Evolutionary conservation across 2,888 invertebrate genomes (phyloP), one percentile per base, ranked within the genome.

Genomic region (Eupeodes latifasciatus): DNA sequence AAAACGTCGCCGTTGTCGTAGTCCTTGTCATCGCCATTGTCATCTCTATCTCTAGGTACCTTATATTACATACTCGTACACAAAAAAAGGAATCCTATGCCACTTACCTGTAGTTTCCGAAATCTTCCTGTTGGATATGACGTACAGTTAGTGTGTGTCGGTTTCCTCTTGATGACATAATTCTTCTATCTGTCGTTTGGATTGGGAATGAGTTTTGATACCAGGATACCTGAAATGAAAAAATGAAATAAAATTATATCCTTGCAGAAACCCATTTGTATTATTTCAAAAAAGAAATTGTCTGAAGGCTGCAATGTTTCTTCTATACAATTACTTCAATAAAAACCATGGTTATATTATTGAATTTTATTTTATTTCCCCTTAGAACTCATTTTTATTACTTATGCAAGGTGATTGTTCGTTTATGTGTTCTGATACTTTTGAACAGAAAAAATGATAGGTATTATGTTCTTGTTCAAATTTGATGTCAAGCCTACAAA

Each of bases 181-280:
- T 94, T 81, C 96, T 95, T 10, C 96, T 94, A 90, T 96, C 96
- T n/a, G 96, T 95, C 16, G 95, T 95, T 90, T 95, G 95, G 91
- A 96, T 93, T 0, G 95, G 95, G 91, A 96, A 96, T 84, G 96
- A 96, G 91, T 96, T 96, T 91, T 96, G 96, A 92, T 95, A 96
- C 96, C 96, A 96, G 14, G 95, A 94, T 67, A 96, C 95, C 96
- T 96, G 94, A 67, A 55, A 51, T 91, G 11, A 57, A 27, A 57
- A 69, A 74, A 67, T 5, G 61, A 55, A 34, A 5, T 16, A 57
- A 57, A 75, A 59, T 12, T 19, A 16, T 49, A 27, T 27, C 27
- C 27, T 27, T 27, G 27, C 27, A 27, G 27, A 27, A 27, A 27
- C 27, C 34, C 36, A 9, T 61, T 67, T 36, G 55, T 10, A 57